Conservation (phyloP, 1,140 invertebrate species). For the Plodia interpunctella region DNA sequence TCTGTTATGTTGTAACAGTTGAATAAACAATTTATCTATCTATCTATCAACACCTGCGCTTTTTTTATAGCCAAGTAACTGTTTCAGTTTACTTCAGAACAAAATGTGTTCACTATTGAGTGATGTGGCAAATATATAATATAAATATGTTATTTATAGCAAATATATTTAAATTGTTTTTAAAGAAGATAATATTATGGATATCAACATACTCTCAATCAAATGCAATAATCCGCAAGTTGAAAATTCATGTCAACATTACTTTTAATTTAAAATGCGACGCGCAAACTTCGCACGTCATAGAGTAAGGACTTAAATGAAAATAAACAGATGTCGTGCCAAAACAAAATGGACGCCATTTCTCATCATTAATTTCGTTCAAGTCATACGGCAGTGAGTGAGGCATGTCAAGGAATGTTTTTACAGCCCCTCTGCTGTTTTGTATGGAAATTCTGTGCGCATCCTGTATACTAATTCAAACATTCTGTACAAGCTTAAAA, state of each 20-base stretch:
- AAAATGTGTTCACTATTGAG: no score
- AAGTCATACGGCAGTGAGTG: constrained; percentile 5
- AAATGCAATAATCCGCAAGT: no score
- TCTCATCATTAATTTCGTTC: constrained; percentile 2
- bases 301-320: neutral
- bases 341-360: neutral
- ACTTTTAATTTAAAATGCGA: neutral
- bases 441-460: constrained; percentile 4
- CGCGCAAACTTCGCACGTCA: neutral
- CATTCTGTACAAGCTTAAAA: neutral
- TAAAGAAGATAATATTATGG: no score
- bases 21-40: no score
- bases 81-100: no score
- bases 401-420: constrained; percentile 1
- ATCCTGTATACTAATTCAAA: constrained; percentile 1
- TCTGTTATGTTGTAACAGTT: no score
- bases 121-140: no score
- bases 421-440: neutral
- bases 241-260: neutral
- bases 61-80: no score
- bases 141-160: no score
- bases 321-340: neutral
- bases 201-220: no score
- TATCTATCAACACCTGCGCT: no score
- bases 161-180: no score